Percentiles rank a stretch among this genome's conserved stretches.
phyloP scores from a whole-genome alignment of 2,113 vertebrate species.

The Dissostichus mawsoni region DNA sequence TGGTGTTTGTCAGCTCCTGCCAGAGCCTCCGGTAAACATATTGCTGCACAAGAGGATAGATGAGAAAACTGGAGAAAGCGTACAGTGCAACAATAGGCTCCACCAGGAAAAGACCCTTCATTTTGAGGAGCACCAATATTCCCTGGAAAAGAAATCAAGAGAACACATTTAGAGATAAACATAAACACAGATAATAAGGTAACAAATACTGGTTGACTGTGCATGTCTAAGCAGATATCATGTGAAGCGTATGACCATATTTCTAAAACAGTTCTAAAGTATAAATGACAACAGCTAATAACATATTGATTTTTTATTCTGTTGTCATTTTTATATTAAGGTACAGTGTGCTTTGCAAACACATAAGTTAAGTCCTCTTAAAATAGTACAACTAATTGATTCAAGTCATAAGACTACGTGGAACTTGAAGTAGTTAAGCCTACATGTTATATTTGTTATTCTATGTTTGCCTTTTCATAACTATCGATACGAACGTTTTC shows the following conservation, averaged over 20 bases:
- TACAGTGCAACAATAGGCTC: constrained; percentile 91
- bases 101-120: constrained; percentile 86
- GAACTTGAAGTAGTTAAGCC: neutral
- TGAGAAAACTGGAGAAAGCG: constrained; percentile 84
- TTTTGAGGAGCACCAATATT: constrained; percentile 49
- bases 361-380: neutral
- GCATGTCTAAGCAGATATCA: neutral
- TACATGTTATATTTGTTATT: neutral
- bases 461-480: neutral
- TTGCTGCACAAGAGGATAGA: constrained; percentile 86
- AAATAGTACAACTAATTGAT: neutral
- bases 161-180: neutral
- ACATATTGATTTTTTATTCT: neutral
- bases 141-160: constrained; percentile 3
- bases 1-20: constrained; percentile 87
- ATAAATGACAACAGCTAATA: neutral
- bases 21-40: constrained; percentile 92
- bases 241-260: neutral
- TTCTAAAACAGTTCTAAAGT: too few relatives aligned
- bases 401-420: neutral
- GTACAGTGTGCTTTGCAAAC: neutral
- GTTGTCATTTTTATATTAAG: neutral
- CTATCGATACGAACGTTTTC: neutral
- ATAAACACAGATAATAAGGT: neutral
- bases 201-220: neutral